phyloP scores from a whole-genome alignment of 2,113 vertebrate species.

The Cygnus atratus region DNA sequence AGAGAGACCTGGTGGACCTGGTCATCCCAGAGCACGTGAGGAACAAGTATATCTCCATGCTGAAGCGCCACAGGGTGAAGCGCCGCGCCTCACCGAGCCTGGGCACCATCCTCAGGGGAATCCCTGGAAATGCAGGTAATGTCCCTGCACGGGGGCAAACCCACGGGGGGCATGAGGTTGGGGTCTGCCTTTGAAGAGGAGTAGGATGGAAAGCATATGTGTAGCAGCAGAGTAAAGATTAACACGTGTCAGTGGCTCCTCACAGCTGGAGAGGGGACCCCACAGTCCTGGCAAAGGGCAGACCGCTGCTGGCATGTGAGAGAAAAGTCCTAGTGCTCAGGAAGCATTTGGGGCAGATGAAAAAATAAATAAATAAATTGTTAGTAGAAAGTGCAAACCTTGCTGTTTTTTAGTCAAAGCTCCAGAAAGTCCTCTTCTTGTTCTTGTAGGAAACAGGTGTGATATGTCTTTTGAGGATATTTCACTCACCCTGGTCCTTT shows the following conservation, averaged over 20 bases:
- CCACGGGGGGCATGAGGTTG: background rate
- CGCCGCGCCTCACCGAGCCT: slow-evolving; percentile 86
- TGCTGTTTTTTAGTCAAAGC: background rate
- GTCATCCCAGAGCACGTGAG: slow-evolving; percentile 84
- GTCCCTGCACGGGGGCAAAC: background rate
- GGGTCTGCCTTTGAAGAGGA: background rate
- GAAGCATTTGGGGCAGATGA: background rate
- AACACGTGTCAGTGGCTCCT: background rate
- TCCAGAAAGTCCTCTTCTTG: background rate
- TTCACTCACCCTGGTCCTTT: background rate
- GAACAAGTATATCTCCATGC: slow-evolving; percentile 86
- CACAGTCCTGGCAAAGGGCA: background rate
- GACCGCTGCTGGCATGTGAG: background rate
- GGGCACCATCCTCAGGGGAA: slow-evolving; percentile 86
- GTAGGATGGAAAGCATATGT: background rate
- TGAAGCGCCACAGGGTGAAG: slow-evolving; percentile 84
- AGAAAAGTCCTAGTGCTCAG: background rate
- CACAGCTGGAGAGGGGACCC: background rate
- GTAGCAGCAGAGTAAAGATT: background rate
- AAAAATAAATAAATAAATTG: background rate
- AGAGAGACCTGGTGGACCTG: slow-evolving; percentile 82
- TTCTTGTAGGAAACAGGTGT: background rate
- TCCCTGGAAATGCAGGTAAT: slow-evolving; percentile 86
- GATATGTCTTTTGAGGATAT: background rate
- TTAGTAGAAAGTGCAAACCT: background rate